Evolutionary conservation across 2,888 invertebrate species (phyloP).

Genomic region (Horisme vitalbata): DNA sequence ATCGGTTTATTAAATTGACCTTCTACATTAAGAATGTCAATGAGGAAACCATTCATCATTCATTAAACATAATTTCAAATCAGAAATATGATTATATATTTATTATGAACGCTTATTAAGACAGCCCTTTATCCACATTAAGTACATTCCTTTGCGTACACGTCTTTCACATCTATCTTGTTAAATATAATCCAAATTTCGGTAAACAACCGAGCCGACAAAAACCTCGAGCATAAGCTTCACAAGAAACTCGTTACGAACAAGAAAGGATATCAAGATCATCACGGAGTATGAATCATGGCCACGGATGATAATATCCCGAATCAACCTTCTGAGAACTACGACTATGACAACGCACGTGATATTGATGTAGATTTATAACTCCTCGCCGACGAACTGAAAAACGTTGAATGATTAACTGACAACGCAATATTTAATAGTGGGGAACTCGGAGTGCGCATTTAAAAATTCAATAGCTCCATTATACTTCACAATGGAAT

Average conservation of each 20-base stretch:
- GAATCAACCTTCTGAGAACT: constrained; percentile 64
- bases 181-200: constrained; percentile 18
- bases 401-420: constrained; percentile 24
- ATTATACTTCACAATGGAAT: constrained; percentile 45
- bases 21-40: constrained; percentile 41
- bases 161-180: constrained; percentile 6
- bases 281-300: constrained; percentile 63
- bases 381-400: constrained; percentile 9
- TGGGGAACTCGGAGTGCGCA: constrained; percentile 37
- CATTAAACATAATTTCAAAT: too few relatives aligned
- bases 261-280: constrained; percentile 70
- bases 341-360: constrained; percentile 44
- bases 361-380: constrained; percentile 36
- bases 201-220: constrained; percentile 28
- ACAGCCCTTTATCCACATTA: not conserved
- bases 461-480: constrained; percentile 50
- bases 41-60: constrained; percentile 25
- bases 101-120: too few relatives aligned
- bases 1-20: constrained; percentile 30
- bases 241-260: constrained; percentile 51
- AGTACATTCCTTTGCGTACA: not conserved
- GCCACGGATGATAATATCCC: constrained; percentile 50
- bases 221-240: constrained; percentile 34
- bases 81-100: too few relatives aligned
- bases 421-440: constrained; percentile 43